Evolutionary conservation across 2,888 invertebrate genomes (phyloP).

Genomic region (Papilio protenor): DNA sequence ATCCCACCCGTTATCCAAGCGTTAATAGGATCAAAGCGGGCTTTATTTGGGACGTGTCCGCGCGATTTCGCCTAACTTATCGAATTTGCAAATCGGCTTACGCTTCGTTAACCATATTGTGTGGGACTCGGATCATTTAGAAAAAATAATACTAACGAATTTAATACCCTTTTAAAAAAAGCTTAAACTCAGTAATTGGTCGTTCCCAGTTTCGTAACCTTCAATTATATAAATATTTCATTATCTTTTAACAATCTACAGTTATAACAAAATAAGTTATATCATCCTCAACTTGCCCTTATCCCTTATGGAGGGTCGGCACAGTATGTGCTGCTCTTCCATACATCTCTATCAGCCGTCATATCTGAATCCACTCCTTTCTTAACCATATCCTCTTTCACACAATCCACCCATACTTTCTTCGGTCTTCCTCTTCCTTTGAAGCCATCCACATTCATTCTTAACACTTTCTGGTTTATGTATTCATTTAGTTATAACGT

Average conservation of each 20-base stretch:
- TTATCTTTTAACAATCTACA: background rate
- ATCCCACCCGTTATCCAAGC: constrained; percentile 78
- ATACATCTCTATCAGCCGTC: too few species aligned
- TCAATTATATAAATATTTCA: background rate
- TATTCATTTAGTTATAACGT: background rate
- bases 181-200: background rate
- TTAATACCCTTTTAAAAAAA: constrained; percentile 1
- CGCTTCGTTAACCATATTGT: constrained; percentile 76
- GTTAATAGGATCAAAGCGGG: constrained; percentile 83
- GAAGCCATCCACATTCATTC: too few species aligned
- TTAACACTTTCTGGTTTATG: too few species aligned
- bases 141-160: constrained; percentile 29
- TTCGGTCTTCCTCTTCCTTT: too few species aligned
- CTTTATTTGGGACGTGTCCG: constrained; percentile 80
- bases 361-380: too few species aligned
- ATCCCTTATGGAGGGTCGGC: too few species aligned
- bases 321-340: too few species aligned
- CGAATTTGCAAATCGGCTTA: constrained; percentile 83
- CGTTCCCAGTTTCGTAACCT: background rate
- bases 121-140: constrained; percentile 48
- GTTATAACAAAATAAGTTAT: too few species aligned
- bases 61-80: constrained; percentile 82
- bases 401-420: too few species aligned
- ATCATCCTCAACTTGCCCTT: too few species aligned
- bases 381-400: too few species aligned